Base-by-base conservation (phyloP, 92 coral and sea anemone species). In the Palythoa grandis region DNA sequence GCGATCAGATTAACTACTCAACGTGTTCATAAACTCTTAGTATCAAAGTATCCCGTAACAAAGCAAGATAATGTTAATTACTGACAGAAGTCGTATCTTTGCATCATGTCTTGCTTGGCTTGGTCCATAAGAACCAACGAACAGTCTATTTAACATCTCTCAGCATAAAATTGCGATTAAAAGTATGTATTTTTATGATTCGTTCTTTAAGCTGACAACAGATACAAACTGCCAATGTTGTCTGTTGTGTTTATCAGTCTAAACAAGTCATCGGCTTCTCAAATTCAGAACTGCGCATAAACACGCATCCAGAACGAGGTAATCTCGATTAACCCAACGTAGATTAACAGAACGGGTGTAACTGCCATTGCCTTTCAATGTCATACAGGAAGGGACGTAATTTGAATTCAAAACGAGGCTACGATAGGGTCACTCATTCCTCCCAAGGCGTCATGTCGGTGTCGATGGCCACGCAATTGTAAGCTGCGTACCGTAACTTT, bases 371-470 rank as follows among this genome's bases (percentile, higher is more conserved):
- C 23, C 11, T 54, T 3, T 47, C 47, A n/a, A 67, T 61, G 24
- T 48, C n/a, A 70, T 16, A 12, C 56, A 12, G 53, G 11, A 39
- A 19, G 20, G 22, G 60, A 40, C 84, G 58, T 61, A n/a, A 61
- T 61, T 14, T 19, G 52, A 23, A 2, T 69, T 39, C 24, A 38
- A 80, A 40, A 9, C 60, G 73, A 63, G 85, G 73, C 60, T 80
- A 74, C 72, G 20, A 67, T 5, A 5, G 50, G 7, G 15, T 47
- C 13, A 1, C 19, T 85, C 83, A 97, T 79, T 97, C 99, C 40
- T 97, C 99, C 99, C 99, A 97, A 15, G 99, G 96, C 68, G 95
- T 94, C 82, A 93, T 93, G 73, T 97, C 99, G 13, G 99, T 97
- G 85, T 97, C 99, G 74, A 97, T 97, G 66, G 99, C 95, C 25